Base-by-base conservation (phyloP, 2,113 vertebrate genomes). In the Hemichromis elongatus region DNA sequence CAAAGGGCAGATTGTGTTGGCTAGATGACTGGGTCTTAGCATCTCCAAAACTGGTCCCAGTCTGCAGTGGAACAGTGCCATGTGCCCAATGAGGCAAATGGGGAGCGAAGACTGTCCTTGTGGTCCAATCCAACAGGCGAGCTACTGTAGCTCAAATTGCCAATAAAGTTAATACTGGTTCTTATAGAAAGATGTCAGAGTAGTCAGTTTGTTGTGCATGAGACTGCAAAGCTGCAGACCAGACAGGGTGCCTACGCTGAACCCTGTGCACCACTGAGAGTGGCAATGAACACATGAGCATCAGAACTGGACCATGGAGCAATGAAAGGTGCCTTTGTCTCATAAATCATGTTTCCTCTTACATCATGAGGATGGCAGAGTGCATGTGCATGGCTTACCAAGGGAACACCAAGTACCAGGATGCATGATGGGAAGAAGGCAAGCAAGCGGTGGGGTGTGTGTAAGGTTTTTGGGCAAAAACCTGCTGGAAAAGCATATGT, bases 71-170 rank as follows among this genome's bases (percentile, higher is more conserved):
- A 37, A 63, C 59, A 37, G 61, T 0, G 61, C 19, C 61, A 63
- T 1, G 3, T 37, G 0, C 33, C 11, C 3, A 66, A 0, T 37
- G 33, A 63, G 35, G 0, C 10, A 63, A 10, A 37, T 3, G 59
- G 0, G 59, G 19, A 66, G 33, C 13, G 11, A 66, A 66, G 59
- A 37, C 33, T 66, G 33, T 35, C 0, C 0, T 2, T 63, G 59
- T 37, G 33, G 30, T 63, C 4, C 33, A 37, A 63, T 37, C 59
- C 33, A 63, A 63, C 33, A 63, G 2, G 19, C 1, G 2, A 63
- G 33, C 59, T 63, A 63, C 33, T 63, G 30, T 63, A 63, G 1
- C 30, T 61, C 57, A 61, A 35, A 35, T 63, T n/a, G 30, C 24
- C 9, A 2, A n/a, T 21, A 33, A 35, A 7, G 4, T 35, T 35